phyloP scores from a whole-genome alignment of 37 sponge, comb jelly and placozoan species.

The Haliclona indistincta region DNA sequence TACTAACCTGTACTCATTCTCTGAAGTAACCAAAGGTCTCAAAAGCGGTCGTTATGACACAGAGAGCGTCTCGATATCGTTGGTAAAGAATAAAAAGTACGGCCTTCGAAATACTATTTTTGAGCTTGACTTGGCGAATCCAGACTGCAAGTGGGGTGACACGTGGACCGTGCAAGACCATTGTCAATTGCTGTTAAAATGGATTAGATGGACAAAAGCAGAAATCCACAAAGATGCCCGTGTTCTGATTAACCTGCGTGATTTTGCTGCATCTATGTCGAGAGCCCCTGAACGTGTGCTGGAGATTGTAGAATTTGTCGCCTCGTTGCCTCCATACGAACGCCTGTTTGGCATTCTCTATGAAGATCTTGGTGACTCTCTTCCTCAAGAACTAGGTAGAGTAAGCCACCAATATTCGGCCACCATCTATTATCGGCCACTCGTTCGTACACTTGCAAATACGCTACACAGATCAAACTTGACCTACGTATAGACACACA shows the following conservation, averaged over 20 bases:
- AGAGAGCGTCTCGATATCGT: conserved; percentile 45
- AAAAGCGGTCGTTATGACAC: conserved; percentile 47
- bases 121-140: conserved; percentile 62
- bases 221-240: conserved; percentile 40
- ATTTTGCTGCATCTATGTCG: conserved; percentile 70
- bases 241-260: conserved; percentile 78
- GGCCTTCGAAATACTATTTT: conserved; percentile 67
- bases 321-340: conserved; percentile 41
- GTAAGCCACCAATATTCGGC: no score
- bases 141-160: conserved; percentile 37
- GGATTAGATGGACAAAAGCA: conserved; percentile 53
- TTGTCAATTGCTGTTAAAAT: conserved; percentile 54
- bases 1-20: conserved; percentile 58
- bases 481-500: no score
- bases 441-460: no score
- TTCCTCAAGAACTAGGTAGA: conserved; percentile 75
- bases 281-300: conserved; percentile 58
- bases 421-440: no score
- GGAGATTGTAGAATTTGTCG: conserved; percentile 54
- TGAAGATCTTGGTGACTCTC: conserved; percentile 80
- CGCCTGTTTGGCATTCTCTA: conserved; percentile 58
- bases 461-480: no score
- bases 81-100: conserved; percentile 72
- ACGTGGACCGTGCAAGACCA: conserved; percentile 62
- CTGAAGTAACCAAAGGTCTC: conserved; percentile 63